Conservation (phyloP, 2,888 invertebrate species). For the Phasia obesa region DNA sequence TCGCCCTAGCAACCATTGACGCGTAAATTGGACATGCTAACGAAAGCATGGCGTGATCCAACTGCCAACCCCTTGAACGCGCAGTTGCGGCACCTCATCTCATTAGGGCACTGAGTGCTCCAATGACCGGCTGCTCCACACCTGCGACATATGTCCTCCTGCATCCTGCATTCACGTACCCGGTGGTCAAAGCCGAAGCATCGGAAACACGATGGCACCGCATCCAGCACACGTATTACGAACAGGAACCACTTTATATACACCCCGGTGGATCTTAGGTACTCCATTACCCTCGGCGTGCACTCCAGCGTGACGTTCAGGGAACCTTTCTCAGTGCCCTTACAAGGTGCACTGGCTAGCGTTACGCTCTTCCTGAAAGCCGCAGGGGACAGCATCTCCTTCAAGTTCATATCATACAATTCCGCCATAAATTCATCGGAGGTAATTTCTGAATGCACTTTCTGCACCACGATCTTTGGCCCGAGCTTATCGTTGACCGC, state of each 20-base stretch:
- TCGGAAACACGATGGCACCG: background rate
- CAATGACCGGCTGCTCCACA: no score
- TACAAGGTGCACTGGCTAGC: background rate
- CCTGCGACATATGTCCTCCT: background rate
- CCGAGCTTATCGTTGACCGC: background rate
- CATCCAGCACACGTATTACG: background rate
- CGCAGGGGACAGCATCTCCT: background rate
- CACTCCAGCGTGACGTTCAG: background rate
- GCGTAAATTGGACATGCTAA: background rate
- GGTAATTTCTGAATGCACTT: background rate
- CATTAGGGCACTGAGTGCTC: background rate
- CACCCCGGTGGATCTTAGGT: background rate
- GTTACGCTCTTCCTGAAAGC: background rate
- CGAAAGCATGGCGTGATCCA: background rate
- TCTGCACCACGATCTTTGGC: no score
- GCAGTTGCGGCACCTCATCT: background rate
- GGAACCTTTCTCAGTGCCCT: rapidly evolving
- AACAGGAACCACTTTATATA: background rate
- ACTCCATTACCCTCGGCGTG: background rate
- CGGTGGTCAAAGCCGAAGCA: background rate
- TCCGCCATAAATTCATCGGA: background rate
- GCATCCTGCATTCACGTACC: background rate
- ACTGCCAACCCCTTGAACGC: background rate
- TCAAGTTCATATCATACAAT: background rate
- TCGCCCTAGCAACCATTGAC: no score